Evolutionary conservation across 1,140 invertebrate species (phyloP).

Genomic region (Hycleus phaleratus): DNA sequence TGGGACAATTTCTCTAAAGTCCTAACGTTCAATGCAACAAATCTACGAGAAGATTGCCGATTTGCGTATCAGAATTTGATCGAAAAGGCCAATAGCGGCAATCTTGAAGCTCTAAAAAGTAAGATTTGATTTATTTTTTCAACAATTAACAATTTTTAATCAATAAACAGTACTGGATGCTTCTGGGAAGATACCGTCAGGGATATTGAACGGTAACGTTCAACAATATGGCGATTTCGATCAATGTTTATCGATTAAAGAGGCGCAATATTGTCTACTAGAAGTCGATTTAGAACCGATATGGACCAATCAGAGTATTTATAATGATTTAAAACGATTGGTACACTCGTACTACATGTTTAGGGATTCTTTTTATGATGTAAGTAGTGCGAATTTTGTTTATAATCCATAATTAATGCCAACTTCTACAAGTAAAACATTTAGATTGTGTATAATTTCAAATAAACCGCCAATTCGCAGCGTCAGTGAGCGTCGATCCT

Average conservation of each 20-base stretch:
- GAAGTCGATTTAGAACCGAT: slow-evolving; percentile 35
- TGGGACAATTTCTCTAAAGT: not conserved
- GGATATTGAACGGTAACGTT: slow-evolving; percentile 52
- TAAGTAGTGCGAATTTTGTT: slow-evolving; percentile 15
- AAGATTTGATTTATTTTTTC: slow-evolving; percentile 3
- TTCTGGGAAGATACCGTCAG: slow-evolving; percentile 52
- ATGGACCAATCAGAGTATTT: slow-evolving; percentile 9
- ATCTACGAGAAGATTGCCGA: slow-evolving; percentile 2
- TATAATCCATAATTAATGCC: no score
- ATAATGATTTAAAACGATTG: slow-evolving; percentile 14
- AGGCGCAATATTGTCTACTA: slow-evolving; percentile 51
- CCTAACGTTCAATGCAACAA: not conserved
- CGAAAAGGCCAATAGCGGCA: not conserved
- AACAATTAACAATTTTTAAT: not conserved
- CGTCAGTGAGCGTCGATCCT: no score
- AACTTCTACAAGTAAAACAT: no score
- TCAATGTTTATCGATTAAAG: slow-evolving; percentile 45
- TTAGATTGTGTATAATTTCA: no score
- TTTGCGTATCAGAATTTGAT: slow-evolving; percentile 6
- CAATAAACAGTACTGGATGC: slow-evolving; percentile 54
- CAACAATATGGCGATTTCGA: slow-evolving; percentile 59
- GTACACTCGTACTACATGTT: slow-evolving; percentile 28
- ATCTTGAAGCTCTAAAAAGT: slow-evolving; percentile 24
- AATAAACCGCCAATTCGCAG: no score
- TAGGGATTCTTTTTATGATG: slow-evolving; percentile 25